Percentiles rank a stretch among this genome's conserved stretches.
Conservation (phyloP, 2,113 vertebrate genomes). For the Corythoichthys intestinalis region DNA sequence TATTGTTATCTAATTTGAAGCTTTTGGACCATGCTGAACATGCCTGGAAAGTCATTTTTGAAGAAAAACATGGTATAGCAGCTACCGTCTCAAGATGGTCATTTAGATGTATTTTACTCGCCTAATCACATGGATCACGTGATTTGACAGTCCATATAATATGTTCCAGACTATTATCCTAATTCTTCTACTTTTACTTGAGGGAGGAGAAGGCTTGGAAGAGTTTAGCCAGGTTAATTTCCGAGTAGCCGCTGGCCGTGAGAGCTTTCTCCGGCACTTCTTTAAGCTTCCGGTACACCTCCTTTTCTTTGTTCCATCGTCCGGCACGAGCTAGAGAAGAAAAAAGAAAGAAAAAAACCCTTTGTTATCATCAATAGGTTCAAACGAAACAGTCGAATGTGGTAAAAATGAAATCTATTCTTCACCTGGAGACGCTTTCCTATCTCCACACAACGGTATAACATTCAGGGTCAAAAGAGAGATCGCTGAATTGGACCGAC, state of each 20-base stretch:
- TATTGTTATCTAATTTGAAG: conserved; percentile 73
- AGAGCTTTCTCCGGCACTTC: conserved; percentile 81
- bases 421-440: conserved; percentile 27
- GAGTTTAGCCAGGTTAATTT: conserved; percentile 91
- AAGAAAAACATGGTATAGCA: conserved; percentile 18
- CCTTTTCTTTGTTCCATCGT: conserved; percentile 19
- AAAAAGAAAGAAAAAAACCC: background rate
- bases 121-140: conserved; percentile 35
- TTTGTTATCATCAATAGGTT: background rate
- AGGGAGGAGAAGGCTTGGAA: conserved; percentile 76
- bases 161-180: conserved; percentile 31
- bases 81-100: conserved; percentile 44
- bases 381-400: background rate
- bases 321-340: background rate
- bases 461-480: conserved; percentile 31
- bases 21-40: conserved; percentile 56
- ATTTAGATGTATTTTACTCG: conserved; percentile 57
- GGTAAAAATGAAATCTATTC: background rate
- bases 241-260: conserved; percentile 83
- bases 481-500: conserved; percentile 34
- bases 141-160: conserved; percentile 53
- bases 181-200: conserved; percentile 56
- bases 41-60: conserved; percentile 38
- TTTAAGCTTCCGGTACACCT: conserved; percentile 82
- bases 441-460: conserved; percentile 42